These are phyloP conservation scores for Acleris cristana DNA, from an alignment of 2,888 invertebrate species.

Conservation along the genomic window DNA sequence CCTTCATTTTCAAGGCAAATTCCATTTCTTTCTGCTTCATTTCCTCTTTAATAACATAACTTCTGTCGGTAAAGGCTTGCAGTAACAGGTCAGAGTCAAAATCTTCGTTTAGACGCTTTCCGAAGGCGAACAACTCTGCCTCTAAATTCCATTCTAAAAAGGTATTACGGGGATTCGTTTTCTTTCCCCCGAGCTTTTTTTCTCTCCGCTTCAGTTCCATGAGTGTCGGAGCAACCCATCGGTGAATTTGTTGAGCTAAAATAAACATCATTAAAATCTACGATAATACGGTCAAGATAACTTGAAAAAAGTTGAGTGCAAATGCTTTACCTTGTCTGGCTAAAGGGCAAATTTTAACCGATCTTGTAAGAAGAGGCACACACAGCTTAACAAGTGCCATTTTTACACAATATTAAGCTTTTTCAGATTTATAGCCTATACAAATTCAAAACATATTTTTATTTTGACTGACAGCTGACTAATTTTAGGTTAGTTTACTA, in stretches of 20 bases:
- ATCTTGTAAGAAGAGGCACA: slow-evolving; percentile 56
- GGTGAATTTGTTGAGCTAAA: slow-evolving; percentile 70
- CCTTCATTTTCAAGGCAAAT: slow-evolving; percentile 85
- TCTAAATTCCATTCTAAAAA: slow-evolving; percentile 95
- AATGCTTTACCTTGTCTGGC: slow-evolving; percentile 57
- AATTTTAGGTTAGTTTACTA: slow-evolving; percentile 29
- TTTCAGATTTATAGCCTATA: too few species aligned
- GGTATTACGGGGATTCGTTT: slow-evolving; percentile 78
- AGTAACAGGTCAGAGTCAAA: slow-evolving; percentile 88
- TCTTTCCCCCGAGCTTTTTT: slow-evolving; percentile 84
- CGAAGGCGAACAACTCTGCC: slow-evolving; percentile 94
- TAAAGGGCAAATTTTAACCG: slow-evolving; percentile 52
- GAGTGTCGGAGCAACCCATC: slow-evolving; percentile 89
- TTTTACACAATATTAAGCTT: slow-evolving; percentile 29
- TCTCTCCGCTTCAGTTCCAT: slow-evolving; percentile 84
- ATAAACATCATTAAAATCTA: slow-evolving; percentile 27
- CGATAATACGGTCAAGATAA: not conserved
- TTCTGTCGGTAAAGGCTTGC: slow-evolving; percentile 91
- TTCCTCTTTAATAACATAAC: slow-evolving; percentile 89
- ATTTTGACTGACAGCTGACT: not conserved
- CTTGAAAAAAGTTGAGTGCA: not conserved
- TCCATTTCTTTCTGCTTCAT: slow-evolving; percentile 87
- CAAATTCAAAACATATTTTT: slow-evolving; percentile 7
- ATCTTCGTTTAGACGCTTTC: slow-evolving; percentile 92
- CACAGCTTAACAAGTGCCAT: slow-evolving; percentile 70